These are phyloP conservation scores for Myoxocephalus aenaeus DNA, from an alignment of 2,797 vertebrate species.

Conservation along the genomic window DNA sequence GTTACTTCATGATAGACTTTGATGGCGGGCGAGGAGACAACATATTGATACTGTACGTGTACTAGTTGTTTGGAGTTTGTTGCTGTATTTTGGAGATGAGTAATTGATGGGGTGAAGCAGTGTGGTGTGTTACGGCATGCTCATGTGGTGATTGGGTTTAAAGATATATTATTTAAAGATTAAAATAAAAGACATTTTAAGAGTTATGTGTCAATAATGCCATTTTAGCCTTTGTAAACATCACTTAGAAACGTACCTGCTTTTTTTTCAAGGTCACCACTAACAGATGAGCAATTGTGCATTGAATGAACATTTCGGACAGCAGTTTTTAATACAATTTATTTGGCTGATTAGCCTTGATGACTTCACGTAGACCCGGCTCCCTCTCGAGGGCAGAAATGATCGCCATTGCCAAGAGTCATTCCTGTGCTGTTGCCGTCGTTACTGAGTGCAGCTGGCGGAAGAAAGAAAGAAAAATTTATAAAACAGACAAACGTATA, in stretches of 20 bases:
- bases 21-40: slow-evolving; percentile 27
- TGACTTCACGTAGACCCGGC: slow-evolving; percentile 31
- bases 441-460: slow-evolving; percentile 40
- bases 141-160: slow-evolving; percentile 52
- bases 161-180: slow-evolving; percentile 51
- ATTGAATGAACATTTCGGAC: slow-evolving; percentile 53
- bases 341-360: slow-evolving; percentile 11
- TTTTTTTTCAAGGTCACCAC: slow-evolving; percentile 39
- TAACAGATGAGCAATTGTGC: slow-evolving; percentile 33
- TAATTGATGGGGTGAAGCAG: slow-evolving; percentile 52
- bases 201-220: slow-evolving; percentile 75
- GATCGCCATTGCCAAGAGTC: slow-evolving; percentile 30
- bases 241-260: slow-evolving; percentile 47
- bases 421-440: slow-evolving; percentile 36
- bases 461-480: background rate
- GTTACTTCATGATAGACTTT: slow-evolving; percentile 51
- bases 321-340: slow-evolving; percentile 25
- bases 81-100: slow-evolving; percentile 44
- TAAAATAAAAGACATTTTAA: slow-evolving; percentile 65
- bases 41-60: slow-evolving; percentile 48
- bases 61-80: slow-evolving; percentile 36
- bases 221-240: slow-evolving; percentile 75
- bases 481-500: background rate
- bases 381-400: background rate
- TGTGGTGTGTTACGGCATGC: slow-evolving; percentile 47